phyloP scores from a whole-genome alignment of 2,888 invertebrate genomes.

The Fragum whitleyi region DNA sequence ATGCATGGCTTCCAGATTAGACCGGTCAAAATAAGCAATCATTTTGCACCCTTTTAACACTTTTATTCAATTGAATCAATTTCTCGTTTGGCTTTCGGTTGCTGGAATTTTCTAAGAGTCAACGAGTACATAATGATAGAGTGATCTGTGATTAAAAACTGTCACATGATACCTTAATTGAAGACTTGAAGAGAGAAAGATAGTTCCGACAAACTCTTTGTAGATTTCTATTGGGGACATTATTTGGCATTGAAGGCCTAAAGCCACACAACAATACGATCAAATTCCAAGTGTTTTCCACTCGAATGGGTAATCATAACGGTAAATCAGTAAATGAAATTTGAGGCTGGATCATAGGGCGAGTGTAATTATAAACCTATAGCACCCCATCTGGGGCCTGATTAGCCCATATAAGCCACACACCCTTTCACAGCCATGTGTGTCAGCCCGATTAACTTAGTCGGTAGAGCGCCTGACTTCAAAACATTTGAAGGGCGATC shows the following conservation, averaged over 20 bases:
- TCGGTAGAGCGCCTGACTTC: too few relatives aligned
- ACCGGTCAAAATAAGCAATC: too few relatives aligned
- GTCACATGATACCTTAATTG: slow-evolving; percentile 75
- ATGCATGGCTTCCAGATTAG: too few relatives aligned
- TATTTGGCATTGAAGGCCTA: slow-evolving; percentile 19
- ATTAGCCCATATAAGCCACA: slow-evolving; percentile 39
- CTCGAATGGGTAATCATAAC: slow-evolving; percentile 59
- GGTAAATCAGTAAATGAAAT: slow-evolving; percentile 67
- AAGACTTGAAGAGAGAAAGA: slow-evolving; percentile 54
- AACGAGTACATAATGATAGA: too few relatives aligned
- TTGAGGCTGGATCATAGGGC: slow-evolving; percentile 60
- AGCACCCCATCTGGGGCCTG: slow-evolving; percentile 59
- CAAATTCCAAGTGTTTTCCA: slow-evolving; percentile 54
- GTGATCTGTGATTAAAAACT: slow-evolving; percentile 68
- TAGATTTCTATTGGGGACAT: slow-evolving; percentile 41
- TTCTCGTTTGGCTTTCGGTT: too few relatives aligned
- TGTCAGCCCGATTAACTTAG: too few relatives aligned
- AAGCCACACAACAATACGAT: slow-evolving; percentile 52
- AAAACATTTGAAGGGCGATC: too few relatives aligned
- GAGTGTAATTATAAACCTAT: slow-evolving; percentile 59
- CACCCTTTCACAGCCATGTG: not conserved
- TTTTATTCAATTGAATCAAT: too few relatives aligned
- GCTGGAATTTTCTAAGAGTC: too few relatives aligned
- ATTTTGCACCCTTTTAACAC: too few relatives aligned
- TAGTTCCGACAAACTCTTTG: slow-evolving; percentile 31